Evolutionary conservation across 1,140 invertebrate genomes (phyloP), one percentile per base, ranked within the genome.

Genomic region (Vanessa tameamea): DNA sequence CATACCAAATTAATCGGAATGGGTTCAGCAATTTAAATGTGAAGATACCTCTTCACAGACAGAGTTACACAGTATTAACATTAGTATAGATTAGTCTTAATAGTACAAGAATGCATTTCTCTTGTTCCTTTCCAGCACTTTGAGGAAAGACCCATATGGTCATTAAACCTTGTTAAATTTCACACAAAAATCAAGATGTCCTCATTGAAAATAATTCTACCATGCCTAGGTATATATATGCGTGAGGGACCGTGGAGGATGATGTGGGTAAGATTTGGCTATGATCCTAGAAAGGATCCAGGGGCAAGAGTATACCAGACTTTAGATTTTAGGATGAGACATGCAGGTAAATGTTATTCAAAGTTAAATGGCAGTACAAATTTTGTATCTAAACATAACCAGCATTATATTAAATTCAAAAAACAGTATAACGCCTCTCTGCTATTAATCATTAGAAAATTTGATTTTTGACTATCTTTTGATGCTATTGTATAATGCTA

Each of bases 241-340:
- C 94, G 94, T 14, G 96, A 95, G 78, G 98, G 98, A 0, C 98
- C 98, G 0, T 99, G 97, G 97, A 93, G 97, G 69, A 95, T 95
- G 61, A 94, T 97, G 84, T 99, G 98, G 96, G 95, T 97, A 0
- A 95, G 94, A 84, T 95, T 96, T 82, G 97, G 97, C 0, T 98
- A 97, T 82, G 97, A 99, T 93, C 97, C 98, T 0, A 93, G 96
- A 55, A 96, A 95, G 81, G 95, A 98, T 78, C 95, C 96, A n/a
- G 86, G 93, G 2, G 94, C 97, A 37, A 95, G 96, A 79, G 95
- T 95, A 57, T 98, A 97, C 88, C 98, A 99, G 76, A 96, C 95
- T 13, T 93, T 99, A 37, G 97, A 98, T 92, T 98, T 97, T 86
- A 94, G 98, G 78, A 88, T 98, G 47, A 94, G 97, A 85, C 94